phyloP scores from a whole-genome alignment of 2,113 vertebrate genomes.

The Ictalurus furcatus region DNA sequence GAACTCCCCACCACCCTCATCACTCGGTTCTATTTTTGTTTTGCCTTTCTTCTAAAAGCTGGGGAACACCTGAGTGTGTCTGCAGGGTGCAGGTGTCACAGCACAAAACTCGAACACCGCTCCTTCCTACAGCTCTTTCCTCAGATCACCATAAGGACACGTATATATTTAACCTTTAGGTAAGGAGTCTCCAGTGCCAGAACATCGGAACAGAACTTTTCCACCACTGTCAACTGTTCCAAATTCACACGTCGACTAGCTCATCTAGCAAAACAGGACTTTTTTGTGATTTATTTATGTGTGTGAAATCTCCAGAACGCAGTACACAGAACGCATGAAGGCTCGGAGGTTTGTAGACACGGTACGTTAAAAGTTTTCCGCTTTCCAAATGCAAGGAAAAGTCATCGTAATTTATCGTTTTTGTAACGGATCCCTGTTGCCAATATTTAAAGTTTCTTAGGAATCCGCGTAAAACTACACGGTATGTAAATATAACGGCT shows the following conservation, averaged over 20 bases:
- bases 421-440: background rate
- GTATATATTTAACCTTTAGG: background rate
- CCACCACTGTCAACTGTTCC: background rate
- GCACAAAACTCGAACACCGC: constrained; percentile 28
- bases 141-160: background rate
- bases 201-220: background rate
- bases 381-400: background rate
- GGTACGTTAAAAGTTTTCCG: background rate
- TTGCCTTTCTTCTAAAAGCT: constrained; percentile 34
- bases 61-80: constrained; percentile 29
- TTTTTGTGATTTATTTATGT: background rate
- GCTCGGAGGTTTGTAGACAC: background rate
- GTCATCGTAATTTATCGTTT: background rate
- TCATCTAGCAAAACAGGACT: background rate
- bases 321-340: background rate
- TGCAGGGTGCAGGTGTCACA: constrained; percentile 35
- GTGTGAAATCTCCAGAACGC: background rate
- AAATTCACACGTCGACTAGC: background rate
- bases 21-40: constrained; percentile 32
- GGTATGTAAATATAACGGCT: background rate
- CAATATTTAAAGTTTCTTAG: background rate
- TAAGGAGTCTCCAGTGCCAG: background rate
- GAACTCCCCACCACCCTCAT: background rate
- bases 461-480: background rate
- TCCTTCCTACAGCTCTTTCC: background rate